Percentiles rank a stretch among this genome's conserved stretches.
phyloP scores from a whole-genome alignment of 2,113 vertebrate species.

The Alethe diademata region DNA sequence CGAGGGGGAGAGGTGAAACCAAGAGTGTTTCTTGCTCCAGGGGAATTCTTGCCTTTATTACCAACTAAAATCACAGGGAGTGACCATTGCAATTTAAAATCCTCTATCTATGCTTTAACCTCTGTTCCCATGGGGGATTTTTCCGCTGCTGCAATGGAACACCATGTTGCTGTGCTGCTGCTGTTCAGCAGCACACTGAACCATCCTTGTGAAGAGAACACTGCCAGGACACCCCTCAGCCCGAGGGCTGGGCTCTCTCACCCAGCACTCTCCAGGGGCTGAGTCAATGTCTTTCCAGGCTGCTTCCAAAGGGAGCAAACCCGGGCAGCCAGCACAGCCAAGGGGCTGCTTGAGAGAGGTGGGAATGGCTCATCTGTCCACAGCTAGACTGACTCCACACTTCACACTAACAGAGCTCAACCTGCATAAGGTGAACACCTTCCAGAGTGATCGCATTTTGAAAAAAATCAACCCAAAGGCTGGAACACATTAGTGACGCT shows the following conservation, averaged over 20 bases:
- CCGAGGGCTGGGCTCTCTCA: neutral
- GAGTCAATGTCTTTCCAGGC: neutral
- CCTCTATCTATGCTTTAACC: neutral
- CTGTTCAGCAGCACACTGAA: neutral
- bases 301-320: neutral
- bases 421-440: neutral
- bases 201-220: neutral
- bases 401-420: neutral
- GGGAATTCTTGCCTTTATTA: constrained; percentile 27
- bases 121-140: neutral
- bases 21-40: neutral
- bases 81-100: neutral
- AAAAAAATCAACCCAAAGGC: neutral
- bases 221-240: neutral
- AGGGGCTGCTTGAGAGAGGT: neutral
- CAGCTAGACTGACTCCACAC: neutral
- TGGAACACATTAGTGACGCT: neutral
- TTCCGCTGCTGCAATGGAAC: neutral
- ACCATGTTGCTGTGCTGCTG: neutral
- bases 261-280: neutral
- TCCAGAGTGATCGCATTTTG: neutral
- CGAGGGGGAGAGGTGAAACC: neutral
- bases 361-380: neutral
- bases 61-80: neutral
- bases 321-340: neutral